Evolutionary conservation across 2,797 vertebrate species (phyloP).

Genomic region (Pangasius sanitwongsei): DNA sequence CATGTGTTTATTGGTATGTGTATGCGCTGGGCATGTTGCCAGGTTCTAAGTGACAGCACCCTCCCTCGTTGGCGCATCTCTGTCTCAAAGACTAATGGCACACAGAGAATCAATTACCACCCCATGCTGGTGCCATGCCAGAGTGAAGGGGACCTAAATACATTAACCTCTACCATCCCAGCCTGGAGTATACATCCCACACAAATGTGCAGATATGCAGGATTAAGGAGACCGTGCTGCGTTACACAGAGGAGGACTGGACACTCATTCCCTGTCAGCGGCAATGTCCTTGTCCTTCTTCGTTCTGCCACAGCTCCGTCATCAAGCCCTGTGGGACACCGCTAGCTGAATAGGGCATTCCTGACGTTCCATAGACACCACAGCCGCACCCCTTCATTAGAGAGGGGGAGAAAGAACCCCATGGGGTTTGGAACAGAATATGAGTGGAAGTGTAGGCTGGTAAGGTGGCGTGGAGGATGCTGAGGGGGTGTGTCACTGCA

Average conservation of each 20-base stretch:
- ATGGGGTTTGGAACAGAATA: slow-evolving; percentile 32
- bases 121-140: slow-evolving; percentile 73
- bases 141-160: slow-evolving; percentile 52
- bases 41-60: slow-evolving; percentile 76
- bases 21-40: slow-evolving; percentile 65
- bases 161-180: slow-evolving; percentile 49
- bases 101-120: slow-evolving; percentile 78
- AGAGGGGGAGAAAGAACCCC: slow-evolving; percentile 4
- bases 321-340: slow-evolving; percentile 59
- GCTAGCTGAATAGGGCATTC: slow-evolving; percentile 67
- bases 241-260: slow-evolving; percentile 24
- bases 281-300: slow-evolving; percentile 58
- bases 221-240: slow-evolving; percentile 20
- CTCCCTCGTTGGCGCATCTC: slow-evolving; percentile 74
- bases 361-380: slow-evolving; percentile 67
- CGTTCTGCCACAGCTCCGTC: slow-evolving; percentile 57
- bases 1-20: slow-evolving; percentile 41
- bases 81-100: slow-evolving; percentile 79
- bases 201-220: slow-evolving; percentile 12
- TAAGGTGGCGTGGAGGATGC: slow-evolving; percentile 11
- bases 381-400: slow-evolving; percentile 70
- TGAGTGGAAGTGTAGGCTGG: slow-evolving; percentile 42
- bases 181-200: not conserved
- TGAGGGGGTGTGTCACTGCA: slow-evolving; percentile 44
- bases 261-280: slow-evolving; percentile 52